Evolutionary conservation across 2,113 vertebrate species (phyloP), one percentile per base, ranked within the genome.

Genomic region (Vombatus ursinus): DNA sequence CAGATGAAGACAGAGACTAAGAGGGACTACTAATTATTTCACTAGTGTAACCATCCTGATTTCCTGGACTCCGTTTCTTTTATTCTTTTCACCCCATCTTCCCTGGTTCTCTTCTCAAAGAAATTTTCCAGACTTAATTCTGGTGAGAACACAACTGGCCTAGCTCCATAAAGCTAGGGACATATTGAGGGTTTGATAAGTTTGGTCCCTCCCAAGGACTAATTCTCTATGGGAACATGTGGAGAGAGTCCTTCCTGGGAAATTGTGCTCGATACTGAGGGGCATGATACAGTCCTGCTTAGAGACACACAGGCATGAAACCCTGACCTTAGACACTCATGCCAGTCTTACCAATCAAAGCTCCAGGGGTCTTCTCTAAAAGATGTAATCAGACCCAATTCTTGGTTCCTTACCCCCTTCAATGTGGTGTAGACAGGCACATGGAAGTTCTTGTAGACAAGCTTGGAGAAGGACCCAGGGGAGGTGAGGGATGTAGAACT

Each of bases 391-490:
- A 2, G 90, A 89, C 89, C 50, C 0, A 1, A 26, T 37, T 0
- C 37, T 94, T 8, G 22, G 31, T 61, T 95, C 96, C 96, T 98
- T 98, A 99, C 99, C 99, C 99, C 99, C 98, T 99, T 99, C 97
- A 99, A 98, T 95, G 99, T 99, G 11, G 99, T 99, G 98, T 99
- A 99, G 96, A 99, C 99, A 24, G 99, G 99, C 94, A 99, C 98
- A 0, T 99, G 99, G 98, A 99, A 98, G 95, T 99, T 99, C 98
- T 98, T 99, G 97, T 99, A 99, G 98, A 99, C 98, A 93, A 99
- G 99, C 84, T 96, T 97, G 89, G 96, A 98, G 94, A 98, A 98
- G 77, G 98, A 91, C 28, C 96, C 97, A 51, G 95, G 91, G 28
- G 94, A 96, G 0, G 24, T 94, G 12, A 96, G 95, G 61, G 95